These are phyloP conservation scores for Pseudorasbora parva DNA, from an alignment of 2,113 vertebrate genomes.

Conservation along the genomic window DNA sequence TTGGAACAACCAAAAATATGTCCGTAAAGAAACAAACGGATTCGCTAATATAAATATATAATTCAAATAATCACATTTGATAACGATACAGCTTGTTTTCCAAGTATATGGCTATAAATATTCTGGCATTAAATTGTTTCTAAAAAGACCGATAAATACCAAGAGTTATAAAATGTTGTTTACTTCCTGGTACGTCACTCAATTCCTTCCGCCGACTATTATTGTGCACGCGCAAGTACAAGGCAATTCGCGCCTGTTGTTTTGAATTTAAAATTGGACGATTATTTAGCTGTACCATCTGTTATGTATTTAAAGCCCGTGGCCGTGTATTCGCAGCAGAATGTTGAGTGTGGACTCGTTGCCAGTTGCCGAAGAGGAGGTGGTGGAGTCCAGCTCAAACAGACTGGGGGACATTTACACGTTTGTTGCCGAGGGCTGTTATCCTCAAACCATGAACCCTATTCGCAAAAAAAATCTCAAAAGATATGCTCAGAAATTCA, in stretches of 20 bases:
- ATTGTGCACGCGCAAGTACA: background rate
- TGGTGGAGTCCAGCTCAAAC: slow-evolving; percentile 81
- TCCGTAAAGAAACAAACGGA: slow-evolving; percentile 46
- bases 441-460: slow-evolving; percentile 83
- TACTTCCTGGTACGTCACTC: slow-evolving; percentile 43
- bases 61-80: background rate
- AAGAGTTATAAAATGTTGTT: background rate
- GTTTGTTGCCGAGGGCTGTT: slow-evolving; percentile 84
- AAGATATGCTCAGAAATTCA: slow-evolving; percentile 86
- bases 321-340: background rate
- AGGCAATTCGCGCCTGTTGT: background rate
- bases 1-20: slow-evolving; percentile 40
- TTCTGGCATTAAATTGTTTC: background rate
- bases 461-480: slow-evolving; percentile 88
- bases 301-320: background rate
- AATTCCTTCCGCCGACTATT: background rate
- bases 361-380: slow-evolving; percentile 86
- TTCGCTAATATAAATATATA: background rate
- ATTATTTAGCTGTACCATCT: background rate
- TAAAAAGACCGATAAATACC: background rate
- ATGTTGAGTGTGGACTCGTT: slow-evolving; percentile 82
- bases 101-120: background rate
- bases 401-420: slow-evolving; percentile 84
- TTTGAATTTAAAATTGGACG: background rate
- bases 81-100: background rate